phyloP scores from a whole-genome alignment of 2,113 vertebrate species.

The Morphnarchus princeps region DNA sequence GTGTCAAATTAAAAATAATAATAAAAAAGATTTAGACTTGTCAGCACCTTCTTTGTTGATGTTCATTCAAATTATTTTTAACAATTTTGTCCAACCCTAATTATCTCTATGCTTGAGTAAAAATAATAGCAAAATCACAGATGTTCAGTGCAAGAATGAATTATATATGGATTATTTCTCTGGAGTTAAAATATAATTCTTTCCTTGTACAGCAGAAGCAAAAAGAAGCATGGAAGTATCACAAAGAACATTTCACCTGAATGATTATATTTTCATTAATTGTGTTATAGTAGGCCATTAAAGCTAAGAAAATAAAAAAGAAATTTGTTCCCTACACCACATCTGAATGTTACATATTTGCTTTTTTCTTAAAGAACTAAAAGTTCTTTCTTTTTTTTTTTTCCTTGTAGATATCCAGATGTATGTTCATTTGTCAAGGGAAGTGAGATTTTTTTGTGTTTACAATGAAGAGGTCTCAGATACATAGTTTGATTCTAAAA shows the following conservation, averaged over 20 bases:
- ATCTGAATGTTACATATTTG: background rate
- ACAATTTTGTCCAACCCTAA: background rate
- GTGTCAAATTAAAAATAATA: background rate
- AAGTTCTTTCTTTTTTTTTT: background rate
- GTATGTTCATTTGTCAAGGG: background rate
- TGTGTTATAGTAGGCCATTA: background rate
- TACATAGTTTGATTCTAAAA: background rate
- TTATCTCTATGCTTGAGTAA: background rate
- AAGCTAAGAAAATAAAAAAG: background rate
- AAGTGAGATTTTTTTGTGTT: background rate
- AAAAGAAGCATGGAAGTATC: background rate
- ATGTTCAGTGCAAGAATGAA: background rate
- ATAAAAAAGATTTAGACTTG: background rate
- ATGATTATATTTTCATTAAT: background rate
- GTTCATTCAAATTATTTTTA: slow-evolving; percentile 1
- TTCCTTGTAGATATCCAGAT: background rate
- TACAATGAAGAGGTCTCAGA: background rate
- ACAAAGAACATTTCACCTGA: background rate
- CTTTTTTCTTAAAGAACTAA: background rate
- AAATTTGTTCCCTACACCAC: background rate
- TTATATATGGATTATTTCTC: background rate
- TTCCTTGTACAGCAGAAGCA: background rate
- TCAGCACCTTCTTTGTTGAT: background rate
- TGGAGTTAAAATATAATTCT: background rate
- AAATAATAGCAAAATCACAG: background rate